Percentiles rank a stretch among this genome's conserved stretches.
phyloP scores from a whole-genome alignment of 2,797 vertebrate species.

The Rhodeus uyekii region DNA sequence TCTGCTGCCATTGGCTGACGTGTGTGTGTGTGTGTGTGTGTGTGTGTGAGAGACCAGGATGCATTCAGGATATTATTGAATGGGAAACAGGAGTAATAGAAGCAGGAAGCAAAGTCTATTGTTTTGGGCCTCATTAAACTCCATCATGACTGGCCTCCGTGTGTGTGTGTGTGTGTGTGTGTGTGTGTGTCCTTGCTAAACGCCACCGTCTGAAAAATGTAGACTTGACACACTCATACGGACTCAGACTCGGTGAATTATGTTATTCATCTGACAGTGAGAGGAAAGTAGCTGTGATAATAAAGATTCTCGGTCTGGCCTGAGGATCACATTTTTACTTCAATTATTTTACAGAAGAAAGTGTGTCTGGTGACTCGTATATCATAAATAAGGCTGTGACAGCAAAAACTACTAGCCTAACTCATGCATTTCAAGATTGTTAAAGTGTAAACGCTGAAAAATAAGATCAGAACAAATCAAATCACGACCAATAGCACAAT shows the following conservation, averaged over 20 bases:
- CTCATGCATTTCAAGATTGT: too few relatives aligned
- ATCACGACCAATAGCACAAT: too few relatives aligned
- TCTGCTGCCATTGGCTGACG: background rate
- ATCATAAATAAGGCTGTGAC: too few relatives aligned
- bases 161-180: background rate
- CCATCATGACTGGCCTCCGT: background rate
- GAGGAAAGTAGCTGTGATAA: background rate
- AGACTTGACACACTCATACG: background rate
- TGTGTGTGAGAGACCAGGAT: constrained; percentile 7
- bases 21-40: constrained; percentile 14
- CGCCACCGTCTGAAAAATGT: background rate
- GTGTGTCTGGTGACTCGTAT: too few relatives aligned
- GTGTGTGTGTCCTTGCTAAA: background rate
- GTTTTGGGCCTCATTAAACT: constrained; percentile 20
- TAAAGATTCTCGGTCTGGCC: too few relatives aligned
- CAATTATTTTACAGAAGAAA: too few relatives aligned
- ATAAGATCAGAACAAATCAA: too few relatives aligned
- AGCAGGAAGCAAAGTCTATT: constrained; percentile 19
- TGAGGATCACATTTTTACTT: too few relatives aligned
- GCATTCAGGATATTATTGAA: constrained; percentile 27
- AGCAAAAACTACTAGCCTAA: too few relatives aligned
- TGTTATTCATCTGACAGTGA: background rate
- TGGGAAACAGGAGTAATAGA: constrained; percentile 31
- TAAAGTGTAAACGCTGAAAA: too few relatives aligned
- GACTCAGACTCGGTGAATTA: too few relatives aligned